phyloP scores from a whole-genome alignment of 1,140 invertebrate genomes.

The Brachionus paranguensis region DNA sequence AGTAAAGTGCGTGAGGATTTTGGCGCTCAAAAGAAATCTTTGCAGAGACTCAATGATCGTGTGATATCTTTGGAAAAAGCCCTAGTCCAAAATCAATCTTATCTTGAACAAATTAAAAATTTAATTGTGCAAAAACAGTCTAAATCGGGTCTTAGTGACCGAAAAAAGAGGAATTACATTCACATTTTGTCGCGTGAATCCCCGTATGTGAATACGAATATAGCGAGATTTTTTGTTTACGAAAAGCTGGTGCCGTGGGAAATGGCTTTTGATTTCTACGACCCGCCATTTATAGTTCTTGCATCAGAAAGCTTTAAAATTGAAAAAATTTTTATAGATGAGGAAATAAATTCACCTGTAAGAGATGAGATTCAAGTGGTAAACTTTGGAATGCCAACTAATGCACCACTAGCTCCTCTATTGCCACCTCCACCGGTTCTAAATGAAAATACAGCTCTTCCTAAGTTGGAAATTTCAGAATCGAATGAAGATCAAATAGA shows the following conservation, averaged over 20 bases:
- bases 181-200: constrained; percentile 38
- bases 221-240: constrained; percentile 21
- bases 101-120: constrained; percentile 37
- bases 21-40: not conserved
- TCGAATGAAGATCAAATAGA: not conserved
- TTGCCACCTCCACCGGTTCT: constrained; percentile 13
- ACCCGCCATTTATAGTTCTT: constrained; percentile 26
- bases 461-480: not conserved
- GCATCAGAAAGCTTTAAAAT: constrained; percentile 3
- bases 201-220: constrained; percentile 4
- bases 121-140: constrained; percentile 30
- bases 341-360: constrained; percentile 36
- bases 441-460: not conserved
- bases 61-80: constrained; percentile 30
- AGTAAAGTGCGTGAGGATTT: constrained; percentile 34
- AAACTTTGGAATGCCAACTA: not conserved
- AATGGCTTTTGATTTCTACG: constrained; percentile 36
- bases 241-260: constrained; percentile 27
- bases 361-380: constrained; percentile 3
- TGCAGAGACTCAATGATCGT: constrained; percentile 24
- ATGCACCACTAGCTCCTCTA: not conserved
- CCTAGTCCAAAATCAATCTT: constrained; percentile 7
- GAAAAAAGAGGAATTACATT: constrained; percentile 33
- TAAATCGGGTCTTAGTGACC: not conserved
- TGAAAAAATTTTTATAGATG: constrained; percentile 24